Evolutionary conservation across 2,113 vertebrate species (phyloP).

Genomic region (Trochalopteron elliotii): DNA sequence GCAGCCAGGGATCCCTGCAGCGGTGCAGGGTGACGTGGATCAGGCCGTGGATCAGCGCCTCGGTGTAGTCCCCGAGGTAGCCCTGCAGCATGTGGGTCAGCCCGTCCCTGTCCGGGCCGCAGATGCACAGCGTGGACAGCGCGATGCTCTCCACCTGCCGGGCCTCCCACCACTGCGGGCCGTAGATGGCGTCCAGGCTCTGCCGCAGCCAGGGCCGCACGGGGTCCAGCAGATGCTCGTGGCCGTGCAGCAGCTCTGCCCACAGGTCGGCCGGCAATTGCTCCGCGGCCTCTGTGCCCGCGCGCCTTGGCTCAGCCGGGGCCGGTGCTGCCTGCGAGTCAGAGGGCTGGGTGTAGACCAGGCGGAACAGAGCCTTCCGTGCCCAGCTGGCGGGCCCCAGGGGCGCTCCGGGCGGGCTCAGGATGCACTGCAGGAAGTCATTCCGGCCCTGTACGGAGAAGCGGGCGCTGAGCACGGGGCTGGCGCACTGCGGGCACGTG

Average conservation of each 20-base stretch:
- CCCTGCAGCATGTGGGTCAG: neutral
- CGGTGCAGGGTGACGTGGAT: neutral
- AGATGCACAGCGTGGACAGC: neutral
- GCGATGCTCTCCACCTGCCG: neutral
- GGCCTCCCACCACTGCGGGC: neutral
- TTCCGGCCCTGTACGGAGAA: neutral
- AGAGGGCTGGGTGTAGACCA: neutral
- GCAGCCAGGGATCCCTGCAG: neutral
- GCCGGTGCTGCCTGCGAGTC: neutral
- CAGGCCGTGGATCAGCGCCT: neutral
- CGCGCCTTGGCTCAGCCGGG: fast-evolving
- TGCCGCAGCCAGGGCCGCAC: neutral
- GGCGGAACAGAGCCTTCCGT: neutral
- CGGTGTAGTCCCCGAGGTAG: neutral
- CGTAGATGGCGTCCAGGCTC: neutral
- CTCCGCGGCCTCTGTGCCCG: no score
- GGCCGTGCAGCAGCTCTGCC: neutral
- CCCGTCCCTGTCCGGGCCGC: fast-evolving
- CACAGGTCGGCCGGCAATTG: neutral
- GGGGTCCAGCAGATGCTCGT: neutral
- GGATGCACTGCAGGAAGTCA: neutral
- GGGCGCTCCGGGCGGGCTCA: neutral
- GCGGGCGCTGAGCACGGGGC: neutral
- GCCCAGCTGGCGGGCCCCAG: neutral
- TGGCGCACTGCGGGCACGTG: neutral